These are phyloP conservation scores for Coracias cyanogaster DNA, from an alignment of 2,797 vertebrate species.

Conservation along the genomic window DNA sequence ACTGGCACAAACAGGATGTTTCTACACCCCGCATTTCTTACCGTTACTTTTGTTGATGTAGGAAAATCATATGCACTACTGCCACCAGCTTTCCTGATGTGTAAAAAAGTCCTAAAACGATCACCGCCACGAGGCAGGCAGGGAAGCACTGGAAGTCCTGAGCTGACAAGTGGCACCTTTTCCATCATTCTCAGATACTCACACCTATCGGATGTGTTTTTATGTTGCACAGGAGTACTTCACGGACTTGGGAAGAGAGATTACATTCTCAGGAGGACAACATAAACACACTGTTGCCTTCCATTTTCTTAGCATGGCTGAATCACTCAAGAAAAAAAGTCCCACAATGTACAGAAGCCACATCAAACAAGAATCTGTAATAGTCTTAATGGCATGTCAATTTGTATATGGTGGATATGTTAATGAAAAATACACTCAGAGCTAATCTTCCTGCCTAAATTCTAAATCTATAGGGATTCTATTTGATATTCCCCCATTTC, in stretches of 20 bases:
- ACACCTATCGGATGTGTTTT: neutral
- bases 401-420: neutral
- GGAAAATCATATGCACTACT: neutral
- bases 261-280: neutral
- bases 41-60: neutral
- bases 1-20: neutral
- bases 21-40: neutral
- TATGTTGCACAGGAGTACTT: neutral
- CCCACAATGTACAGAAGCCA: neutral
- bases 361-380: neutral
- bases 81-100: neutral
- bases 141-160: neutral
- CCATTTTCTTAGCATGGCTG: neutral
- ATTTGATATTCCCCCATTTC: neutral
- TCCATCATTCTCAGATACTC: neutral
- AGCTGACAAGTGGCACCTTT: neutral
- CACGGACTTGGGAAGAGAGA: neutral
- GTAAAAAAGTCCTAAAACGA: neutral
- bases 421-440: neutral
- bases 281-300: neutral
- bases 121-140: neutral
- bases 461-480: neutral
- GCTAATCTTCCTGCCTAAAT: neutral
- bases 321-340: neutral
- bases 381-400: neutral